phyloP scores from a whole-genome alignment of 2,888 invertebrate genomes.

The Cephus pulcher region DNA sequence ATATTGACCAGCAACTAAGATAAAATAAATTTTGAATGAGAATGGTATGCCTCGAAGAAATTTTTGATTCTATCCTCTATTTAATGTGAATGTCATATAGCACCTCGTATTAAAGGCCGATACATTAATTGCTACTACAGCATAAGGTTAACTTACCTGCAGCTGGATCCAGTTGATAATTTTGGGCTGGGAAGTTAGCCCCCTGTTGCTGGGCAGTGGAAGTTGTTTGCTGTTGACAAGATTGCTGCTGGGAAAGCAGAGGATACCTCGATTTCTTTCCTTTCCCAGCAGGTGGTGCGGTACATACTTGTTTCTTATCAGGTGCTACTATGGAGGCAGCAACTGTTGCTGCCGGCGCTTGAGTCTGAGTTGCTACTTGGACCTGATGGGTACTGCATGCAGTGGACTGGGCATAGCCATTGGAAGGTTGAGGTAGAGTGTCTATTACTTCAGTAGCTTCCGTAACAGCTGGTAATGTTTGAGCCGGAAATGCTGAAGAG shows the following conservation, averaged over 20 bases:
- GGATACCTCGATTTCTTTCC: constrained; percentile 65
- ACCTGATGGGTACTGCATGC: constrained; percentile 68
- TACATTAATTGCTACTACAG: not conserved
- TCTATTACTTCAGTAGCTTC: constrained; percentile 43
- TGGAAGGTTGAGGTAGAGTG: constrained; percentile 42
- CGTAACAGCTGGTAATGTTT: constrained; percentile 47
- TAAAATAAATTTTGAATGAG: not conserved
- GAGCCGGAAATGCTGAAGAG: constrained; percentile 52
- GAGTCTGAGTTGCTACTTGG: constrained; percentile 75
- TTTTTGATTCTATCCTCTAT: not conserved
- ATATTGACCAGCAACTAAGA: constrained; percentile 48
- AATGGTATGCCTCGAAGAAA: not conserved
- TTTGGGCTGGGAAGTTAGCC: constrained; percentile 64
- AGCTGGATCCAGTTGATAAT: constrained; percentile 69
- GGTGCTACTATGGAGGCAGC: constrained; percentile 48
- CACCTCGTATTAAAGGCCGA: not conserved
- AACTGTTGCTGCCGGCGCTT: constrained; percentile 62
- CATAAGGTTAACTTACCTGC: constrained; percentile 55
- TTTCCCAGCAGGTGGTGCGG: constrained; percentile 55
- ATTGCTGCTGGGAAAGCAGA: constrained; percentile 50
- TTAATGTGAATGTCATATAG: not conserved
- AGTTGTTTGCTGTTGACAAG: constrained; percentile 41
- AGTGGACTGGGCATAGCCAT: constrained; percentile 43
- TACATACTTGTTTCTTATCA: constrained; percentile 60
- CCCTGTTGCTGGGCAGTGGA: constrained; percentile 46